A percentile compares a stretch with the other conserved stretches of the same genome.
Conservation (phyloP, 2,888 invertebrate species). For the Sericinus montela region DNA sequence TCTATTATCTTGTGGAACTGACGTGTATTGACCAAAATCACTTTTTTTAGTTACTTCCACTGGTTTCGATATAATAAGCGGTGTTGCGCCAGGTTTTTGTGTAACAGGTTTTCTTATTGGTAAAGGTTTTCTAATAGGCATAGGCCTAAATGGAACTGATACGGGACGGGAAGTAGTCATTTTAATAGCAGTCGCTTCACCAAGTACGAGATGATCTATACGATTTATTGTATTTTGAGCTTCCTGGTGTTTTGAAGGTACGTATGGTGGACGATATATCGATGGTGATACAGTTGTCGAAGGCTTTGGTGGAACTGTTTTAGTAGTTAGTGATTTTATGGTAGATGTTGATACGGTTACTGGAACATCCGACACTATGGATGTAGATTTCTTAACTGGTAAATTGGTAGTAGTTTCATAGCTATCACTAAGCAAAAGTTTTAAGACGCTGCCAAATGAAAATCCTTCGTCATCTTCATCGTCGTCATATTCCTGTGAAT, state of each 20-base stretch:
- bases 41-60: conserved; percentile 33
- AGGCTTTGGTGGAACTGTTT: conserved; percentile 27
- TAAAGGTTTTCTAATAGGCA: conserved; percentile 23
- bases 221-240: conserved; percentile 49
- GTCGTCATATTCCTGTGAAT: conserved; percentile 55
- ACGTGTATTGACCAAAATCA: conserved; percentile 27
- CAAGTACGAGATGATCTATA: conserved; percentile 66
- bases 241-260: conserved; percentile 39
- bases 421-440: conserved; percentile 77
- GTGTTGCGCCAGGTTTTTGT: conserved; percentile 21
- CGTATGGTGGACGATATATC: conserved; percentile 39
- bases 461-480: conserved; percentile 72
- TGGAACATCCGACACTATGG: conserved; percentile 21
- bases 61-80: conserved; percentile 25
- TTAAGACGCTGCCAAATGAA: conserved; percentile 81
- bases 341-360: conserved; percentile 16
- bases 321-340: conserved; percentile 23
- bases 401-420: conserved; percentile 53
- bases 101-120: conserved; percentile 23
- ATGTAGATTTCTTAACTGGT: conserved; percentile 25
- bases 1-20: conserved; percentile 30
- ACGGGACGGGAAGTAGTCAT: conserved; percentile 41
- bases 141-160: conserved; percentile 28
- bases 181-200: conserved; percentile 63
- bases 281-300: conserved; percentile 41